Percentiles rank a stretch among this genome's conserved stretches.
Evolutionary conservation across 1,140 invertebrate genomes (phyloP).

Genomic region (Cydia pomonella): DNA sequence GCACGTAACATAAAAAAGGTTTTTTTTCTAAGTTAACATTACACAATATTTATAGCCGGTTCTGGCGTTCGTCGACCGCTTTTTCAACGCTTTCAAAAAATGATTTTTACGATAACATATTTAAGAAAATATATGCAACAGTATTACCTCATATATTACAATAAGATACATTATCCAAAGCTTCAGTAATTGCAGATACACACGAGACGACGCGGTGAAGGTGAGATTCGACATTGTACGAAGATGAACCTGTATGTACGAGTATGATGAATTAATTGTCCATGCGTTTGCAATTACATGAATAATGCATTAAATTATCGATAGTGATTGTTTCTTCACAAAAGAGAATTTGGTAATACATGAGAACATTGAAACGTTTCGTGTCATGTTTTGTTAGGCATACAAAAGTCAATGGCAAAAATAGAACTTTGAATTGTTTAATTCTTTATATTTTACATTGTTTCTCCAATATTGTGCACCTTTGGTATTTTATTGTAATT

Average conservation of each 20-base stretch:
- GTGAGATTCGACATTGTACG: constrained; percentile 1
- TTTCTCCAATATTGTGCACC: not conserved
- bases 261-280: not conserved
- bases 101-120: no score
- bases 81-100: no score
- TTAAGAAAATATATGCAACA: no score
- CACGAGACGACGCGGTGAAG: not conserved
- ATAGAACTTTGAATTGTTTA: not conserved
- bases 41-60: no score
- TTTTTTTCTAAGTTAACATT: no score
- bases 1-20: no score
- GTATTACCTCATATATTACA: no score
- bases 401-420: not conserved
- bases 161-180: not conserved
- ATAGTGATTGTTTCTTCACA: constrained; percentile 2
- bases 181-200: not conserved
- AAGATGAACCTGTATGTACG: not conserved
- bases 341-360: constrained; percentile 4
- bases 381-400: constrained; percentile 13
- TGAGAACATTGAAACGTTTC: not conserved
- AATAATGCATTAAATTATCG: constrained; percentile 8
- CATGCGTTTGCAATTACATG: not conserved
- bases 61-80: no score
- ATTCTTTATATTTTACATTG: not conserved
- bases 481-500: not conserved